Base-by-base conservation (phyloP, 2,888 invertebrate species). In the Lordiphosa andalusiaca region DNA sequence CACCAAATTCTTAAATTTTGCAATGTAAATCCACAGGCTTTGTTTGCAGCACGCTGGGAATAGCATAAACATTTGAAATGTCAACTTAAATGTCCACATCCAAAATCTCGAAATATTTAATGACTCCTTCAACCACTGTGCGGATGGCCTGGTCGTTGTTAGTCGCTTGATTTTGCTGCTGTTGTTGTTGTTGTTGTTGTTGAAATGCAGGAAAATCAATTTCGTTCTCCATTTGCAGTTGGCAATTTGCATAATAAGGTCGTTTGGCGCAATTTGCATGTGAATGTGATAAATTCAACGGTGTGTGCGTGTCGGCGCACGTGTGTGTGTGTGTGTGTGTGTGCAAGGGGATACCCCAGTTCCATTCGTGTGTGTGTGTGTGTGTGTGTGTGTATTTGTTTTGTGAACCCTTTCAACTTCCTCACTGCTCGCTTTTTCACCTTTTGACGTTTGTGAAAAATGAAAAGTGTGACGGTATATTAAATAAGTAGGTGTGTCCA, bases 221-320 rank as follows among this genome's bases (percentile, higher is more conserved):
- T 88, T 88, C 78, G 86, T 88, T 88, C 87, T 82, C 86, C 88
- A 89, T 89, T 88, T 89, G 88, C 89, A 88, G 87, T 86, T 87
- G 87, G 86, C 88, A 87, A 89, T 88, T 88, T 88, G 88, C 88
- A 88, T 88, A 89, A 89, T 88, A 88, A 88, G 88, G 88, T 87
- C 87, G 88, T 89, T 88, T 88, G 86, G 88, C 86, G 77, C 88
- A 88, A 89, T 88, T 89, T 88, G 86, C 88, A 88, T 88, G 86
- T 82, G 87, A 86, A 88, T 88, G 87, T 84, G 85, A 88, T 87
- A 87, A 87, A 88, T 85, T 88, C 78, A 80, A 76, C 69, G 64
- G 30, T 44, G 44, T 44, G 44, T 30, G 30, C 30, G 54, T 56
- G 70, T 52, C 44, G 74, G 53, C 62, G 67, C 70, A 74, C 74